A percentile compares a stretch with the other conserved stretches of the same genome.
Conservation (phyloP, 2,113 vertebrate species). For the Pseudopipra pipra region DNA sequence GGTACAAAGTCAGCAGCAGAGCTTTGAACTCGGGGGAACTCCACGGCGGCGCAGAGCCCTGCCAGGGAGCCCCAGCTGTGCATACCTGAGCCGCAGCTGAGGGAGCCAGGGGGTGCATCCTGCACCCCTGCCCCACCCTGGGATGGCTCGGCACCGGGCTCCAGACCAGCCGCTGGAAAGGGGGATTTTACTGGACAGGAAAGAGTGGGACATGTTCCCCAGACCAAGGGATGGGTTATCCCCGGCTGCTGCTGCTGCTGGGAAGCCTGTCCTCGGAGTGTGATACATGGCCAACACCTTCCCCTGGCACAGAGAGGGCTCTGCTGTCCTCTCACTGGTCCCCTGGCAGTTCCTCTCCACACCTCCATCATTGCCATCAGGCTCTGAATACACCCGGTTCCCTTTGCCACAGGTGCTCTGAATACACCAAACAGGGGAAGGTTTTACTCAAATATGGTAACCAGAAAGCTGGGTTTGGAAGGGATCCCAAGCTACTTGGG, state of each 20-base stretch:
- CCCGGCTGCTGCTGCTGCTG: not conserved
- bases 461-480: constrained; percentile 24
- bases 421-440: not conserved
- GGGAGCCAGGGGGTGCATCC: not conserved
- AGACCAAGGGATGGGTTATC: not conserved
- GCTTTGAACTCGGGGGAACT: constrained; percentile 67
- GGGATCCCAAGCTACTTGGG: not conserved
- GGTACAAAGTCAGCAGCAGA: constrained; percentile 59
- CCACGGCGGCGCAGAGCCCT: not conserved
- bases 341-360: not conserved
- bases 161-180: not conserved
- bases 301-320: fast-evolving
- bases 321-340: not conserved
- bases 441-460: constrained; percentile 25
- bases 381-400: not conserved
- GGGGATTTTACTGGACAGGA: not conserved
- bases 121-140: fast-evolving
- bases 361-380: fast-evolving
- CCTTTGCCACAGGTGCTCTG: not conserved
- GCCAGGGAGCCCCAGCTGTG: constrained; percentile 59
- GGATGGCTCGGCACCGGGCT: fast-evolving
- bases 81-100: constrained; percentile 52
- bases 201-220: fast-evolving
- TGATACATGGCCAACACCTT: not conserved
- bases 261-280: not conserved